phyloP scores from a whole-genome alignment of 2,113 vertebrate species.

The Syngnathus scovelli region DNA sequence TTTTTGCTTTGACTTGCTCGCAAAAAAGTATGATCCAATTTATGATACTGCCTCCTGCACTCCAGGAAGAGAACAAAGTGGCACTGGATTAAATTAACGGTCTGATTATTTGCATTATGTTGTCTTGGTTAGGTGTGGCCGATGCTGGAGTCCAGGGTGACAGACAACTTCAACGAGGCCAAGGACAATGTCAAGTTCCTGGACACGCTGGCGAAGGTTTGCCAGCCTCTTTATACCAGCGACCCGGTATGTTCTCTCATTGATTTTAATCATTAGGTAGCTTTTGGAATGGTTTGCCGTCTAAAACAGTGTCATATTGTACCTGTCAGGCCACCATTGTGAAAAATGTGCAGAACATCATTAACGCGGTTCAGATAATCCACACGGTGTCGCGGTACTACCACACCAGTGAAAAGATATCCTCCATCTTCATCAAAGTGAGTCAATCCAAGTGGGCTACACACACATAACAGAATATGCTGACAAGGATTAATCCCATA shows the following conservation, averaged over 20 bases:
- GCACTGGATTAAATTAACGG: background rate
- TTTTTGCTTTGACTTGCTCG: too few species aligned
- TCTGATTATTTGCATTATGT: background rate
- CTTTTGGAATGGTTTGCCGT: background rate
- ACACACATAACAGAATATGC: background rate
- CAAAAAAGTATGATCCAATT: too few species aligned
- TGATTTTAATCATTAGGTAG: background rate
- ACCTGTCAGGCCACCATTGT: constrained; percentile 72
- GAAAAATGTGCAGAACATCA: constrained; percentile 74
- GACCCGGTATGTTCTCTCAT: constrained; percentile 67
- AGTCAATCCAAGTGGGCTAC: constrained; percentile 5
- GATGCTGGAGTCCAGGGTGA: constrained; percentile 76
- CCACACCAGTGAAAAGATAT: constrained; percentile 78
- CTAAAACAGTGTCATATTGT: background rate
- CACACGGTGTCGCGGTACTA: constrained; percentile 75
- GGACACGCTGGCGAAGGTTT: constrained; percentile 73
- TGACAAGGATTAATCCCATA: too few species aligned
- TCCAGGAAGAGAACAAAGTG: background rate
- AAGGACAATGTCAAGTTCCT: constrained; percentile 83
- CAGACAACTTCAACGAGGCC: constrained; percentile 77
- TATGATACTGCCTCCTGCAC: background rate
- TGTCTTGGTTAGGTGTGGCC: constrained; percentile 68
- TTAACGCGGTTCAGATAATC: constrained; percentile 76
- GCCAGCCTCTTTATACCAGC: constrained; percentile 75
- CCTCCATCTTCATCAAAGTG: constrained; percentile 80